Evolutionary conservation across 2,888 invertebrate genomes (phyloP), one percentile per base, ranked within the genome.

Genomic region (Branchinecta sandiegonensis): DNA sequence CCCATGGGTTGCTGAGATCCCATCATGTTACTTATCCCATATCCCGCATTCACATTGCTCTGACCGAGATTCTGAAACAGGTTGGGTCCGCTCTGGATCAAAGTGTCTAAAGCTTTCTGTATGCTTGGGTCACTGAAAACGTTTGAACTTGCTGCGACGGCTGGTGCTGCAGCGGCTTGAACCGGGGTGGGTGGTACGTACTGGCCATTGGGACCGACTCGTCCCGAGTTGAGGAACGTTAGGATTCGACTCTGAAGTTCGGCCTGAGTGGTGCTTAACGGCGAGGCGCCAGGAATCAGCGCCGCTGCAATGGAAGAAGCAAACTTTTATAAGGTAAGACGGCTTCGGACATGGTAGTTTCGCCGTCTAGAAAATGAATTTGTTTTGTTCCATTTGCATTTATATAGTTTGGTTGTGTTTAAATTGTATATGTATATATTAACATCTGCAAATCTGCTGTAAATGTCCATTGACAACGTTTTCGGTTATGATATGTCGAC

Each of bases 191-290:
- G 56, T 56, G 56, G 56, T 8, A 56, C 17, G 17, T 56, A 56
- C 9, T 56, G 14, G 8, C 56, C 56, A 8, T 56, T 56, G 14
- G 56, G 56, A 14, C 78, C 74, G 46, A 74, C 73, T 66, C 73
- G 23, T 75, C 56, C 82, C 77, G 83, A 86, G 75, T 88, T 88
- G 70, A 90, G 78, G 72, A 90, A 88, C 76, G 84, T 89, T 72
- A 90, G 79, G 73, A 90, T 90, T 72, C 89, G 83, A 73, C 85
- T 86, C 74, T 90, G 89, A 0, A 90, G 78, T 72, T 88, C 87
- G 0, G 82, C 84, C 76, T 88, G 85, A 66, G 76, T 76, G 67
- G 75, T 72, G 48, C 50, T 46, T 7, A 69, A 48, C 46, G 69
- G 13, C 12, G 67, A 12, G 7, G 69, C 69, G 46, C 47, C 69